phyloP scores from a whole-genome alignment of 2,888 invertebrate genomes.

The Chrysopilus asiliformis region DNA sequence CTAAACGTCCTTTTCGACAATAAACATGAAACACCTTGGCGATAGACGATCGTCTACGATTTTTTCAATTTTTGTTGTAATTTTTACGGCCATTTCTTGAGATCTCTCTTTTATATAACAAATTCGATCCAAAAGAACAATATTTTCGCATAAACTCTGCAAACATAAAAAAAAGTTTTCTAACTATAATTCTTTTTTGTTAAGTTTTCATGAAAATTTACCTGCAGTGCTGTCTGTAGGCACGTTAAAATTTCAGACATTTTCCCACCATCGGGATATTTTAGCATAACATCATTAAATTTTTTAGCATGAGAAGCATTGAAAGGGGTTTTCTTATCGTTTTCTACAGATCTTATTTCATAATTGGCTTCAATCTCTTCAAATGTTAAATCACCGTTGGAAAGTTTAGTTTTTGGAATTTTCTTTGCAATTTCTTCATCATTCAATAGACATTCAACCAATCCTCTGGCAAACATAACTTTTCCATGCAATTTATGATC shows the following conservation, averaged over 20 bases:
- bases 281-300: conserved; percentile 17
- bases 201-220: conserved; percentile 15
- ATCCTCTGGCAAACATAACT: conserved; percentile 46
- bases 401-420: not conserved
- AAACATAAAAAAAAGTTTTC: conserved; percentile 25
- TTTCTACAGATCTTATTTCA: conserved; percentile 20
- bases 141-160: conserved; percentile 44
- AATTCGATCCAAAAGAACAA: conserved; percentile 41
- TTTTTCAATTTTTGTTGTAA: conserved; percentile 39
- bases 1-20: conserved; percentile 45
- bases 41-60: conserved; percentile 48
- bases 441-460: conserved; percentile 44
- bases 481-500: conserved; percentile 34
- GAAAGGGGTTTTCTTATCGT: no score
- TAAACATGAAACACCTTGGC: conserved; percentile 50
- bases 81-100: conserved; percentile 28
- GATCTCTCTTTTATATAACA: conserved; percentile 34
- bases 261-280: conserved; percentile 23
- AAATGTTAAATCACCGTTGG: conserved; percentile 17
- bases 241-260: conserved; percentile 32
- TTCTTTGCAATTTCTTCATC: conserved; percentile 24
- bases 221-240: conserved; percentile 39
- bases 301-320: conserved; percentile 19
- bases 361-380: conserved; percentile 12
- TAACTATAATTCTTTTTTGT: not conserved